Evolutionary conservation across 30 jellyfish, hydroid and myxozoan genomes (phyloP), one percentile per base, ranked within the genome.

Genomic region (Turritopsis rubra): DNA sequence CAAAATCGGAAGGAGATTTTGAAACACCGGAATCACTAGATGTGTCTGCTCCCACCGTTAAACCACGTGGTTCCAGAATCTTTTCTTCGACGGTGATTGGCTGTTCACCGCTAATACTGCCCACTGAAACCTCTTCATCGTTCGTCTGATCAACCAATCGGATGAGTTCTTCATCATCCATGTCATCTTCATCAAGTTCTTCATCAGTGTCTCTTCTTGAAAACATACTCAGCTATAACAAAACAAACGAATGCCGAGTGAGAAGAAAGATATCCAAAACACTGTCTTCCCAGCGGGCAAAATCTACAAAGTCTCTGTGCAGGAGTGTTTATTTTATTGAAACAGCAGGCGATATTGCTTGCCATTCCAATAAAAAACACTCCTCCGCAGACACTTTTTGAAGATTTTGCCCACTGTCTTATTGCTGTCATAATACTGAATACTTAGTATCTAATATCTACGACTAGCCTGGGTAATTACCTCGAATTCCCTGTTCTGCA

Each of bases 191-290:
- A 72, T 93, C 98, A 75, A 71, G 53, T 23, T 92, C 98, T 81
- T 92, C 98, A 74, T 92, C 98, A 1, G 96, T 78, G 52, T 88
- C 92, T 53, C 98, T 88, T 81, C 75, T 96, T 18, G 98, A 91
- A 74, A 70, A 85, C 96, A 88, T 88, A 71, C 96, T 93, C 72
- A 93, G 72, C 98, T 93, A 75, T 26, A 81, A 77, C 23, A n/a
- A 84, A 73, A 27, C 13, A 13, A 41, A 41, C 60, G 60, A 13
- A 5, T 3, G 60, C 60, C 60, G 60, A 41, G 13, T n/a, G n/a
- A n/a, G n/a, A n/a, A n/a, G 5, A 41, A 13, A 41, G 60, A 41
- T 41, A 41, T 13, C 13, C 13, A 13, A 41, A 41, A 3, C 9
- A n/a, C n/a, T n/a, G n/a, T n/a, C n/a, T n/a, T n/a, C n/a, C n/a